Conservation (phyloP, 2,797 vertebrate species). For the Danio kyathit region DNA sequence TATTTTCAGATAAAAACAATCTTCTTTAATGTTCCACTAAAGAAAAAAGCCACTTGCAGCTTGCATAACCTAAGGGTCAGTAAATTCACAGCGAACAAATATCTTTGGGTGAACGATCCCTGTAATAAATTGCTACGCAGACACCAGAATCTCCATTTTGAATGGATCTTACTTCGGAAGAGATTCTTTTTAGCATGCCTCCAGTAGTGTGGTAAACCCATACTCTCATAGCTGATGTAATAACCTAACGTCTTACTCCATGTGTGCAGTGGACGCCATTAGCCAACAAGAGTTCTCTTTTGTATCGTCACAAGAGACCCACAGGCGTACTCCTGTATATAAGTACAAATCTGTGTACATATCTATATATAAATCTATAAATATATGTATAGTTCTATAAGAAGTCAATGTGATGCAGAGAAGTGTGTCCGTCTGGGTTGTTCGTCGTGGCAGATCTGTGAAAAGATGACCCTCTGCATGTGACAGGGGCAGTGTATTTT, state of each 20-base stretch:
- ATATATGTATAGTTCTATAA: conserved; percentile 57
- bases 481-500: conserved; percentile 43
- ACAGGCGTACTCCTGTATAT: conserved; percentile 53
- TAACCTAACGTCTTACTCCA: conserved; percentile 51
- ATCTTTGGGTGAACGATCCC: not conserved
- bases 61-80: not conserved
- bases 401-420: conserved; percentile 53
- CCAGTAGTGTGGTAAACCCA: conserved; percentile 51
- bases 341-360: conserved; percentile 35
- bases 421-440: conserved; percentile 62
- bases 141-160: conserved; percentile 40
- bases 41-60: not conserved
- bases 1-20: not conserved
- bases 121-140: conserved; percentile 8
- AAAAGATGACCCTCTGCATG: conserved; percentile 52
- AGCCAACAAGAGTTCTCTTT: conserved; percentile 49
- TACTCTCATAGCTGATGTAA: conserved; percentile 51
- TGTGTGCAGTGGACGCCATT: conserved; percentile 50
- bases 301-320: conserved; percentile 30
- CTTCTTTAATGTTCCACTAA: not conserved
- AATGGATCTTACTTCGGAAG: conserved; percentile 6
- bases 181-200: conserved; percentile 62
- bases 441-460: conserved; percentile 51
- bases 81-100: not conserved
- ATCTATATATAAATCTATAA: conserved; percentile 54